Base-by-base conservation (phyloP, 2,888 invertebrate genomes). In the Drosophila ezoana region DNA sequence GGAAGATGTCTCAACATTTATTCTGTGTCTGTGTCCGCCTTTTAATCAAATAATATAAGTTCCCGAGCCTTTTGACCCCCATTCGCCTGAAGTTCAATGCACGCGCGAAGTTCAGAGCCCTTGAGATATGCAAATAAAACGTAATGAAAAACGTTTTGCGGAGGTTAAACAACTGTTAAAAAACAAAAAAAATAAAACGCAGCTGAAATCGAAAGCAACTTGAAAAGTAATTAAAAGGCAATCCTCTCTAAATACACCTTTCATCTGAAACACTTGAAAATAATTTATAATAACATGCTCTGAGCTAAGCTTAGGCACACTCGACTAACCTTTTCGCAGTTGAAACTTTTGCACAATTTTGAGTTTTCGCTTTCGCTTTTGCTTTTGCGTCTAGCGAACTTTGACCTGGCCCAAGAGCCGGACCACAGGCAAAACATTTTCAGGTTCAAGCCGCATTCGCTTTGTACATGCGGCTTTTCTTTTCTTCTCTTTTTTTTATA, bases 341-440 rank as follows among this genome's bases (percentile, higher is more conserved):
- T 28, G 33, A 44, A 44, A 62, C 23, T 53, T 64, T 53, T 43
- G 16, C 18, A 38, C 58, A n/a, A 51, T 68, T 65, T 54, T 40
- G 18, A 28, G 49, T 43, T 70, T 60, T 58, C 33, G 16, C 37
- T 18, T 18, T 18, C 2, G 18, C 18, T 18, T 41, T 57, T 49
- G 54, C 45, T 44, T 38, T 60, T 18, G 43, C 13, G 18, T 16
- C 23, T n/a, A 38, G 35, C 44, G 41, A 59, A 52, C 48, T 81
- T 76, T 79, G 67, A 76, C 73, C 84, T 76, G 54, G 61, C 53
- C 56, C 44, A 51, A 33, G 16, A 13, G 20, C 11, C 33, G 53
- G 37, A 38, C 57, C 33, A 33, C 16, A 18, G 20, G 6, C 45
- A 58, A 43, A 58, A 56, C 28, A 23, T 60, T 71, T 62, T 40